phyloP scores from a whole-genome alignment of 2,113 vertebrate genomes.

The Cryptoleucopteryx plumbea region DNA sequence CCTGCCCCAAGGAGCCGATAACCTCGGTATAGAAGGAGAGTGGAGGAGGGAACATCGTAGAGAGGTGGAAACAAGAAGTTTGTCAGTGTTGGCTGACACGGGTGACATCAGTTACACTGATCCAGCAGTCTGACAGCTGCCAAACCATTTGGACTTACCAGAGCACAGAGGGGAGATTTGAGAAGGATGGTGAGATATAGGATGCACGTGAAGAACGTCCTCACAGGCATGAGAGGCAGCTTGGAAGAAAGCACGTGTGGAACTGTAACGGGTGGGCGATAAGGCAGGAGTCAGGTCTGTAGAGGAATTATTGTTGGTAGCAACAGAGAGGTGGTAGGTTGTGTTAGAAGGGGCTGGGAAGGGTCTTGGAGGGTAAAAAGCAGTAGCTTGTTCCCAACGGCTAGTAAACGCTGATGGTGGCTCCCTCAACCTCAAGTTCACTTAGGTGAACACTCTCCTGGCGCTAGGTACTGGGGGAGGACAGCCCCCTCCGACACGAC shows the following conservation, averaged over 20 bases:
- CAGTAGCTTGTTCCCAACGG: background rate
- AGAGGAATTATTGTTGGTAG: background rate
- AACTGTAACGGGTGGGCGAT: background rate
- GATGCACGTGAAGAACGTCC: background rate
- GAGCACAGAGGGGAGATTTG: background rate
- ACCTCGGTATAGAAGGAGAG: background rate
- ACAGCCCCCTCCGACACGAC: background rate
- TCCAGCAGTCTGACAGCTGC: background rate
- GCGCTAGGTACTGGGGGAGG: background rate
- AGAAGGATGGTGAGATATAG: background rate
- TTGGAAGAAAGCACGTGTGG: background rate
- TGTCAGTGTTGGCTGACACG: background rate
- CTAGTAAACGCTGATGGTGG: background rate
- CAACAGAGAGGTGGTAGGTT: background rate
- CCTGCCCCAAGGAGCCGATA: background rate
- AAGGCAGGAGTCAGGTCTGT: background rate
- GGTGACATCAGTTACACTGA: background rate
- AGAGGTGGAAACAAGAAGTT: background rate
- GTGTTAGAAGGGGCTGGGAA: background rate
- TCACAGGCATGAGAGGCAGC: background rate
- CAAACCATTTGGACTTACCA: background rate
- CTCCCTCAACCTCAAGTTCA: background rate
- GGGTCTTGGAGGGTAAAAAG: background rate
- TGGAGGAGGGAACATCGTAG: background rate
- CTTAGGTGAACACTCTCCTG: background rate